Evolutionary conservation across 2,888 invertebrate species (phyloP).

Genomic region (Erebia epiphron): DNA sequence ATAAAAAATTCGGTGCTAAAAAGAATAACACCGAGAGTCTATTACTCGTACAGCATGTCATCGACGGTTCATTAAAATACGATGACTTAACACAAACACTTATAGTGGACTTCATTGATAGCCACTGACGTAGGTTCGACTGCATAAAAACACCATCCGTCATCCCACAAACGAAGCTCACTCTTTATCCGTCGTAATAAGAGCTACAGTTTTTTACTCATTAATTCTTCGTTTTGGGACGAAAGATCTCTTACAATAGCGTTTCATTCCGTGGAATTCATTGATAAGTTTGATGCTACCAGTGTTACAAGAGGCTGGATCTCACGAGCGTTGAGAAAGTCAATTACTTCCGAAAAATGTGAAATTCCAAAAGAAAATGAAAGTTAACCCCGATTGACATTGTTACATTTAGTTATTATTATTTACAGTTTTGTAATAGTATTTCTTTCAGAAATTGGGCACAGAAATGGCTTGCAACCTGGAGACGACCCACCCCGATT

Average conservation of each 20-base stretch:
- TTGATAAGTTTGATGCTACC: conserved; percentile 81
- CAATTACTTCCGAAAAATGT: conserved; percentile 53
- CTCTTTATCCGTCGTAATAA: conserved; percentile 53
- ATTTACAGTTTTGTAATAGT: neutral
- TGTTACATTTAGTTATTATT: neutral
- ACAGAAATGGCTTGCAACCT: too few species aligned
- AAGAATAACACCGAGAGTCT: conserved; percentile 79
- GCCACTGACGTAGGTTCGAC: conserved; percentile 75
- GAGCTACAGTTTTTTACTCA: conserved; percentile 45
- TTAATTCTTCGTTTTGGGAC: conserved; percentile 67
- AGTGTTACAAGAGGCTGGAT: conserved; percentile 76
- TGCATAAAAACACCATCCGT: conserved; percentile 63
- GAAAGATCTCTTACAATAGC: conserved; percentile 76
- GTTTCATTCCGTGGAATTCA: conserved; percentile 80
- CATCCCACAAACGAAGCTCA: conserved; percentile 47
- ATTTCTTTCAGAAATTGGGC: too few species aligned
- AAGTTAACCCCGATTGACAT: conserved; percentile 43
- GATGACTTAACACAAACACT: conserved; percentile 81
- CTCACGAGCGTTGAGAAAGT: conserved; percentile 70
- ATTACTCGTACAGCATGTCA: conserved; percentile 82
- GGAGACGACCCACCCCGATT: too few species aligned
- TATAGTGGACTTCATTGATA: conserved; percentile 82
- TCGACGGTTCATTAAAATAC: conserved; percentile 82
- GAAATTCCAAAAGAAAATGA: conserved; percentile 46
- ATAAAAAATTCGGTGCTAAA: conserved; percentile 79